A percentile compares a stretch with the other conserved stretches of the same genome.
These are phyloP conservation scores for Epinephelus cyanopodus DNA, from an alignment of 2,113 vertebrate genomes.

Conservation along the genomic window DNA sequence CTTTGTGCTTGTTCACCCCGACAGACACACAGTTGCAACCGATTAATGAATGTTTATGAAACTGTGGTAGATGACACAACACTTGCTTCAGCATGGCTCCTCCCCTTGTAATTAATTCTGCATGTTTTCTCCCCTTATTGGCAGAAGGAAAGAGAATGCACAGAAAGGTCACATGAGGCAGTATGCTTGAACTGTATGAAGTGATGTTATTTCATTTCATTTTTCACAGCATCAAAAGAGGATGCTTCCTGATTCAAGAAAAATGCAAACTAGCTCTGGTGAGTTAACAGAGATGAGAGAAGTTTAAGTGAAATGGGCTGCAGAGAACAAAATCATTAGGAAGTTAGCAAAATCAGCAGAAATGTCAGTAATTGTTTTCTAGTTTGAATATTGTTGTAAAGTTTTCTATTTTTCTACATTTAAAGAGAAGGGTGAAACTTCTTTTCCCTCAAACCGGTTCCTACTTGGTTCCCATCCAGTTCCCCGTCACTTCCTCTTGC, in stretches of 20 bases:
- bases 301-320: too few relatives aligned
- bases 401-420: too few relatives aligned
- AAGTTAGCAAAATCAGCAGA: too few relatives aligned
- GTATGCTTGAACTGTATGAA: neutral
- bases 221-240: constrained; percentile 86
- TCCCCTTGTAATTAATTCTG: neutral
- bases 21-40: neutral
- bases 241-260: constrained; percentile 81
- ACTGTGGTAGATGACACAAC: too few relatives aligned
- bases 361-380: too few relatives aligned
- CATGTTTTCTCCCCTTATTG: constrained; percentile 55
- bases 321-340: too few relatives aligned
- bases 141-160: neutral
- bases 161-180: neutral
- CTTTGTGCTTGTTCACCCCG: neutral
- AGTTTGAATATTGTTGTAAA: too few relatives aligned
- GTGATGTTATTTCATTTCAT: neutral
- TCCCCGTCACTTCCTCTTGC: constrained; percentile 87
- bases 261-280: too few relatives aligned
- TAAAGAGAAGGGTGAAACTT: constrained; percentile 93
- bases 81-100: constrained; percentile 4
- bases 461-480: constrained; percentile 94
- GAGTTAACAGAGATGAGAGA: too few relatives aligned
- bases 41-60: neutral
- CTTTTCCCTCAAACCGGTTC: constrained; percentile 92